Evolutionary conservation across 2,797 vertebrate genomes (phyloP), one percentile per base, ranked within the genome.

Genomic region (Melopsittacus undulatus): DNA sequence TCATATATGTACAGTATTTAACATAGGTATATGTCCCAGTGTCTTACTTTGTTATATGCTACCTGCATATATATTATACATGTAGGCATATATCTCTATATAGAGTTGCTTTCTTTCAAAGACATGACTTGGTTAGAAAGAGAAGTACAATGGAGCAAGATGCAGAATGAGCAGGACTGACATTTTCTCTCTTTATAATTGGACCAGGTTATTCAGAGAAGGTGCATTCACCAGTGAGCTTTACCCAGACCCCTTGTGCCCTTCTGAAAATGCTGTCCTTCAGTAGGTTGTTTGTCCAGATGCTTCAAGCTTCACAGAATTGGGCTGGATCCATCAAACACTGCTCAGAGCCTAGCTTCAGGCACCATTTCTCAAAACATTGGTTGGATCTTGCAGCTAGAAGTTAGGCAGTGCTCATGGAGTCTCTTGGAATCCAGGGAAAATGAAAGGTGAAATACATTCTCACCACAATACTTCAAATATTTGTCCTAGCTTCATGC

Each of bases 251-350:
- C 42, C 43, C 57, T 66, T 42, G 16, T 22, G 21, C 42, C 34
- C 40, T 77, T 74, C 52, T n/a, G 78, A 78, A 95, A 87, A 91
- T 32, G 59, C 54, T 48, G n/a, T 43, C 61, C 66, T 85, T 62
- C 1, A 0, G 18, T 34, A 64, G 21, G 29, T 80, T 81, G 62
- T 24, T 4, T 59, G 49, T 78, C 46, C 51, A 59, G 75, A 30
- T 59, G 38, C 62, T 81, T 51, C 54, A 46, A 52, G 46, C 76
- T 80, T 66, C 51, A 43, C n/a, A 74, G 45, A 76, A 59, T 1
- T 30, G 46, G 49, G 21, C 14, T 46, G 9, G 30, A 26, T 36
- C 42, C 73, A 73, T n/a, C 43, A 12, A 36, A 36, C 4, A 46
- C 21, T 5, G 27, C 36, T 77, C 42, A 77, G 43, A 85, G 43